Percentiles rank a stretch among this genome's conserved stretches.
These are phyloP conservation scores for Patella caerulea DNA, from an alignment of 2,888 invertebrate species.

Conservation along the genomic window DNA sequence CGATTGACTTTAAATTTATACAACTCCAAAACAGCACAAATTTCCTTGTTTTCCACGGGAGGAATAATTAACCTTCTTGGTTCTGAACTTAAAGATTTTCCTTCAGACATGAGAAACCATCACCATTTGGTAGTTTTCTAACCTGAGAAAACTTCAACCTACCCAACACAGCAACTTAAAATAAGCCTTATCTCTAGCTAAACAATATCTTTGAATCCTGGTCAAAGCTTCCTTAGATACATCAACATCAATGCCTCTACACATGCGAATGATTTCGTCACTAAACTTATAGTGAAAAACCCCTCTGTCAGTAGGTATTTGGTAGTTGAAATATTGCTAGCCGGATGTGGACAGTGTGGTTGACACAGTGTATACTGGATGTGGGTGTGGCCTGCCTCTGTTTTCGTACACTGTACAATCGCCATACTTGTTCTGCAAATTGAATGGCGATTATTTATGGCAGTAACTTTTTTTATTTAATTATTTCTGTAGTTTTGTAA, in stretches of 20 bases:
- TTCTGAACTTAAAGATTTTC: neutral
- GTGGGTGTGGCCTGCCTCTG: no score
- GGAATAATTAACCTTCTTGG: slow-evolving; percentile 1
- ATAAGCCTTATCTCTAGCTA: neutral
- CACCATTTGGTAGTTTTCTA: neutral
- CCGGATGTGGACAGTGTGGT: no score
- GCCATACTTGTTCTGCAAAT: no score
- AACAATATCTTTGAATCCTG: neutral
- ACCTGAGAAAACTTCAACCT: neutral
- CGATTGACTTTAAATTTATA: no score
- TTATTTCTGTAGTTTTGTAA: no score
- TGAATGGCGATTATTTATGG: no score
- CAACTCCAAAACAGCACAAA: neutral
- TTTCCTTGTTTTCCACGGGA: neutral
- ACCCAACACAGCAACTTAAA: slow-evolving; percentile 1
- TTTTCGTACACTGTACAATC: no score
- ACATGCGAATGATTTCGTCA: neutral
- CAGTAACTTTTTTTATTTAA: no score
- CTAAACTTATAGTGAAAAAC: no score
- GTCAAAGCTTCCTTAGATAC: neutral
- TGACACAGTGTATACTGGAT: no score
- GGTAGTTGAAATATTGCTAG: no score
- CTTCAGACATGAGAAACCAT: neutral
- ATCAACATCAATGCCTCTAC: neutral
- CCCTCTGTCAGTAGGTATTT: no score